Evolutionary conservation across 2,888 invertebrate species (phyloP), one percentile per base, ranked within the genome.

Genomic region (Archips xylosteana): DNA sequence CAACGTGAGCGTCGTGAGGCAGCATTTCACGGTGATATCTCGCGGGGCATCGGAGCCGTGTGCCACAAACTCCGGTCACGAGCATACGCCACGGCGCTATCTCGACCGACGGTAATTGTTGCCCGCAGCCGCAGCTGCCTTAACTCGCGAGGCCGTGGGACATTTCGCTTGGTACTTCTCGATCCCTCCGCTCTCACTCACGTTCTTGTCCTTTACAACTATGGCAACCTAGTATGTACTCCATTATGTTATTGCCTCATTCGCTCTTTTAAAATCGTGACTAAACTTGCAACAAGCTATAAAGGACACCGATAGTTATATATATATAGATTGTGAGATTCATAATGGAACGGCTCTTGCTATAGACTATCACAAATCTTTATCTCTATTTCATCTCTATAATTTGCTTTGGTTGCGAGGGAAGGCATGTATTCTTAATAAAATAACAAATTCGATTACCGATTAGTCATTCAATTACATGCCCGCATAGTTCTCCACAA

Each of bases 1-100:
- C 82, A 81, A 82, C 87, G 88, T 88, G 89, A 82, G 79, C 82
- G 88, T 93, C 92, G 93, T 93, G 92, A 92, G 89, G 87, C 88
- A 89, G 91, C 92, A 91, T 92, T 92, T 92, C 90, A 91, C 90
- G 91, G 90, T 87, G 86, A 81, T 94, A 94, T 94, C 94, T 88
- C 82, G 78, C 82, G 85, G 88, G 89, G 87, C 92, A 93, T 92
- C 93, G 85, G 45, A 82, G 81, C 79, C 81, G 82, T 87, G 90
- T 85, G 89, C 92, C 85, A 89, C 88, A 88, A 90, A 89, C 87
- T 87, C 83, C 87, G 88, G 91, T 94, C 92, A 93, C 94, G 93
- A 92, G 86, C 91, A 92, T 91, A 91, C 90, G 84, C 88, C 92
- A 89, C 91, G 82, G 83, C 82, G 81, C 84, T 87, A 87, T 87